phyloP scores from a whole-genome alignment of 2,797 vertebrate species.

The Rousettus madagascariensis region DNA sequence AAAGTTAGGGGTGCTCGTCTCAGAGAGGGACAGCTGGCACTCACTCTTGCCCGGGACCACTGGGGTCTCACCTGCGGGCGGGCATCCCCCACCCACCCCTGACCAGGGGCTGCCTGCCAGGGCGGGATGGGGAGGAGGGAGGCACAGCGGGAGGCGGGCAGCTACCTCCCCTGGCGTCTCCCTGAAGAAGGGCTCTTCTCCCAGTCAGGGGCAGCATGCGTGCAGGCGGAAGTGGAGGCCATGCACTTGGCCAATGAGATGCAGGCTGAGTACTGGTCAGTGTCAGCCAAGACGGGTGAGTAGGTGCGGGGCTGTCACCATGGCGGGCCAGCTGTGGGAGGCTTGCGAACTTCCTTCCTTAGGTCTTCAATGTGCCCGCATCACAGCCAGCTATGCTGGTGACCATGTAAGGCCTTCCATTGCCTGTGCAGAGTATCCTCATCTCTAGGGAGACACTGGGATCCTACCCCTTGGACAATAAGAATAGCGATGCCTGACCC shows the following conservation, averaged over 20 bases:
- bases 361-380: fast-evolving
- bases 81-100: not conserved
- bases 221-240: conserved; percentile 89
- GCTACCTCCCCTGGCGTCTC: not conserved
- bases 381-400: not conserved
- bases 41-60: not conserved
- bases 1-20: not conserved
- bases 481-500: not conserved
- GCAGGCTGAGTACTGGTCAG: conserved; percentile 94
- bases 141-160: not conserved
- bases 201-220: conserved; percentile 89
- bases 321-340: not conserved
- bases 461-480: fast-evolving
- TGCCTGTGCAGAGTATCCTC: not conserved
- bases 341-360: not conserved
- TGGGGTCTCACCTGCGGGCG: not conserved
- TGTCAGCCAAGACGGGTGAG: conserved; percentile 94
- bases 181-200: conserved; percentile 10
- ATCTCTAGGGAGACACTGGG: not conserved
- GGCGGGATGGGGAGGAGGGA: not conserved
- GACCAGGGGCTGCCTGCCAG: not conserved
- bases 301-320: fast-evolving
- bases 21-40: not conserved
- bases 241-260: conserved; percentile 89
- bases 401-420: not conserved